Evolutionary conservation across 92 coral and sea anemone genomes (phyloP), one percentile per base, ranked within the genome.

Genomic region (Bergia sp.): DNA sequence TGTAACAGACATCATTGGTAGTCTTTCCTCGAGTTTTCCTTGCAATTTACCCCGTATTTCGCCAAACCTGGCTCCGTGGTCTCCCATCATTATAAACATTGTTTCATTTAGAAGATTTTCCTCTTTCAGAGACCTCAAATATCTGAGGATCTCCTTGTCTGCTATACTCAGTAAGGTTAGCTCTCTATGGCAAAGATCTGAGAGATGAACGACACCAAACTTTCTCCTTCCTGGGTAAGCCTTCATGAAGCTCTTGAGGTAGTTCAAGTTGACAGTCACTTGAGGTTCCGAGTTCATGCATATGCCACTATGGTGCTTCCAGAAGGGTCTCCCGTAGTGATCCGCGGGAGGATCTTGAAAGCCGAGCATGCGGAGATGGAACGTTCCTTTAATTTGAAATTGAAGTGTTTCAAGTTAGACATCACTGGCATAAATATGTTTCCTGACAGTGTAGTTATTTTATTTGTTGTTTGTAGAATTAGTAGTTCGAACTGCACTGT

Each of bases 41-140:
- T 96, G 98, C 77, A 88, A 49, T n/a, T 90, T 91, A 10, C 23
- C 39, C 21, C 98, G 91, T 20, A 95, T 92, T 39, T 77, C 94
- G 10, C 92, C 96, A 86, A 92, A 96, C 50, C 93, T 79, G 38
- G 91, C 82, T 4, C 98, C 98, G 58, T 96, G 98, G 49, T 96
- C 98, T 40, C 91, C 86, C 93, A 91, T 94, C 71, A 92, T 82
- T 40, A 96, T 85, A 75, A 96, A 92, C 90, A 96, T 89, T 29
- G 95, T 96, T 37, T 94, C 90, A 65, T 94, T 91, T 78, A 96
- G 42, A 37, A 92, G 90, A 16, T 89, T 92, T 36, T 94, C 92
- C 5, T 92, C 66, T 58, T 86, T 90, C 10, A 94, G 82, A 29
- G 92, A 89, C 29, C 37, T 74, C 18, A 96, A 86, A 57, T 91